These are phyloP conservation scores for Eupithecia dodoneata DNA, from an alignment of 2,888 invertebrate genomes.

Conservation along the genomic window DNA sequence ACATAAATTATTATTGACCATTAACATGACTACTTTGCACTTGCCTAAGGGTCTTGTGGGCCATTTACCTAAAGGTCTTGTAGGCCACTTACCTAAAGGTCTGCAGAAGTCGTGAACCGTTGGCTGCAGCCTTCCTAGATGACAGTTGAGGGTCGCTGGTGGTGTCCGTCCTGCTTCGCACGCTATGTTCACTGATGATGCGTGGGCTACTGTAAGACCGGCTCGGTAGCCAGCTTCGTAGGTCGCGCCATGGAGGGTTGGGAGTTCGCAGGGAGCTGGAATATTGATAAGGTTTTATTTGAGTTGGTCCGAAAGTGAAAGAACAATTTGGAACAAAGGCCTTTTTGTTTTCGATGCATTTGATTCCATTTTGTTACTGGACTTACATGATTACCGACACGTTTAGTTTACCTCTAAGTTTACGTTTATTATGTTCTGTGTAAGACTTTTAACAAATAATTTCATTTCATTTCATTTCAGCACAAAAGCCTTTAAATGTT, in stretches of 20 bases:
- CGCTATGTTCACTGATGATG: slow-evolving; percentile 89
- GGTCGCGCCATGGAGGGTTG: slow-evolving; percentile 87
- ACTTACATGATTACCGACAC: too few relatives aligned
- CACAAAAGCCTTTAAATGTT: too few relatives aligned
- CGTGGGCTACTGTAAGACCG: slow-evolving; percentile 92
- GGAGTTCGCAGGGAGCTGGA: slow-evolving; percentile 88
- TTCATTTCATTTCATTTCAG: too few relatives aligned
- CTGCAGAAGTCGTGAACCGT: slow-evolving; percentile 81
- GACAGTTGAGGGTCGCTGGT: slow-evolving; percentile 85
- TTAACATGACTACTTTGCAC: slow-evolving; percentile 9
- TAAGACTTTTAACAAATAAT: too few relatives aligned
- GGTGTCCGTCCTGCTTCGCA: slow-evolving; percentile 85
- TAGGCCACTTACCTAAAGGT: slow-evolving; percentile 64
- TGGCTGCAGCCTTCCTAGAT: slow-evolving; percentile 86
- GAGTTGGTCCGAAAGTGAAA: too few relatives aligned
- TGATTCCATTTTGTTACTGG: too few relatives aligned
- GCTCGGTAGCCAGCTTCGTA: slow-evolving; percentile 91
- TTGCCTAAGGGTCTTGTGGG: slow-evolving; percentile 68
- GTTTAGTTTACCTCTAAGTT: too few relatives aligned
- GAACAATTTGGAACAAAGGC: too few relatives aligned
- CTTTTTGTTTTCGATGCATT: not conserved
- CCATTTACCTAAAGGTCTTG: slow-evolving; percentile 17
- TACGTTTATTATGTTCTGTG: too few relatives aligned
- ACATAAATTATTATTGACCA: not conserved
- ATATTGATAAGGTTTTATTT: not conserved